phyloP scores from a whole-genome alignment of 2,888 invertebrate genomes.

The Eupeodes latifasciatus region DNA sequence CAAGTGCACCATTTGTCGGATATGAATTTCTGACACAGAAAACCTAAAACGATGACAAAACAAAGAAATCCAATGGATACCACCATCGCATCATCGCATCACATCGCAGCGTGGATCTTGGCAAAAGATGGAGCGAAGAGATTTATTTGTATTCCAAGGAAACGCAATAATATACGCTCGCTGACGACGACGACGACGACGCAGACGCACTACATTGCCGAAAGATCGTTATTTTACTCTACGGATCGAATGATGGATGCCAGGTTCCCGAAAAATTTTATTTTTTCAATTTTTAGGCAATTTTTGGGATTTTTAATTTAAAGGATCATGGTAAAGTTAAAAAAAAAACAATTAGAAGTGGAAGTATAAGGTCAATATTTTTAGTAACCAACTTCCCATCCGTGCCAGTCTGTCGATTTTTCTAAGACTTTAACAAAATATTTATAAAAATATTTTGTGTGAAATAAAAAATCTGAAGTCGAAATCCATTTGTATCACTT shows the following conservation, averaged over 20 bases:
- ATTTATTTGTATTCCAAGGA: conserved; percentile 68
- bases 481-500: too few species aligned
- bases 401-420: too few species aligned
- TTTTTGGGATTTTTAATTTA: too few species aligned
- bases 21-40: conserved; percentile 66
- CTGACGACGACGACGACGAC: conserved; percentile 39
- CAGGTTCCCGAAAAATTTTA: too few species aligned
- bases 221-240: neutral
- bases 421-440: too few species aligned
- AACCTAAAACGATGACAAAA: conserved; percentile 69
- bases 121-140: conserved; percentile 40
- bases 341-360: too few species aligned
- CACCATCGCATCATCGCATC: conserved; percentile 16
- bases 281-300: too few species aligned
- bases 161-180: conserved; percentile 57
- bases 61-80: conserved; percentile 58
- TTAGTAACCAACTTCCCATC: too few species aligned
- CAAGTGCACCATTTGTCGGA: conserved; percentile 65
- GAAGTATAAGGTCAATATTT: too few species aligned
- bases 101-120: conserved; percentile 43
- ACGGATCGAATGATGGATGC: neutral
- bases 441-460: too few species aligned
- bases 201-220: conserved; percentile 41
- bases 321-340: too few species aligned
- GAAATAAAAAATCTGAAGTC: too few species aligned